phyloP scores from a whole-genome alignment of 2,797 vertebrate species.

The Podarcis lilfordi region DNA sequence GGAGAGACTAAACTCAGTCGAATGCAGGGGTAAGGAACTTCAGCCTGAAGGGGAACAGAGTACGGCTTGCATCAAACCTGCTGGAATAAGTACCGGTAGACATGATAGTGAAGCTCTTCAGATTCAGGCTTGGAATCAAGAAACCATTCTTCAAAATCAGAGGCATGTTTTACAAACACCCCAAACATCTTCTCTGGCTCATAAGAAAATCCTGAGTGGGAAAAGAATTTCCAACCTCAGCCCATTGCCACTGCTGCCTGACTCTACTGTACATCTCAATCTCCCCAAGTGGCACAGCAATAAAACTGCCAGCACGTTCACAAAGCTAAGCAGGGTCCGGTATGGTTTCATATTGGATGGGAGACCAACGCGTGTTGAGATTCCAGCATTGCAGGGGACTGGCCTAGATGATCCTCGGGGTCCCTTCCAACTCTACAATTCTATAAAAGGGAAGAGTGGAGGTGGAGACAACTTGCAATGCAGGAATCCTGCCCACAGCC shows the following conservation, averaged over 20 bases:
- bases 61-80: too few relatives aligned
- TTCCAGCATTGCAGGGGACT: too few relatives aligned
- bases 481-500: not conserved
- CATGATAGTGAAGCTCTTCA: not conserved
- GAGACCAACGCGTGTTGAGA: too few relatives aligned
- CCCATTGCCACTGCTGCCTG: not conserved
- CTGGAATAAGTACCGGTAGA: not conserved
- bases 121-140: not conserved
- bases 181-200: not conserved
- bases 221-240: not conserved
- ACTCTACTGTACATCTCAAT: not conserved
- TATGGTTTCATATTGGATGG: too few relatives aligned
- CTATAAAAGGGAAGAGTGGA: too few relatives aligned
- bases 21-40: not conserved
- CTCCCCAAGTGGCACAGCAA: not conserved
- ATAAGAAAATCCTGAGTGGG: not conserved
- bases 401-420: too few relatives aligned
- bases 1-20: conserved; percentile 48
- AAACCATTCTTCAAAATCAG: not conserved
- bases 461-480: too few relatives aligned
- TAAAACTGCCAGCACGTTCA: too few relatives aligned
- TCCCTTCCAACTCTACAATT: too few relatives aligned
- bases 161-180: not conserved
- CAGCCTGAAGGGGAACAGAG: too few relatives aligned
- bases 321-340: too few relatives aligned